phyloP scores from a whole-genome alignment of 1,140 invertebrate genomes.

The Acromyrmex echinatior region DNA sequence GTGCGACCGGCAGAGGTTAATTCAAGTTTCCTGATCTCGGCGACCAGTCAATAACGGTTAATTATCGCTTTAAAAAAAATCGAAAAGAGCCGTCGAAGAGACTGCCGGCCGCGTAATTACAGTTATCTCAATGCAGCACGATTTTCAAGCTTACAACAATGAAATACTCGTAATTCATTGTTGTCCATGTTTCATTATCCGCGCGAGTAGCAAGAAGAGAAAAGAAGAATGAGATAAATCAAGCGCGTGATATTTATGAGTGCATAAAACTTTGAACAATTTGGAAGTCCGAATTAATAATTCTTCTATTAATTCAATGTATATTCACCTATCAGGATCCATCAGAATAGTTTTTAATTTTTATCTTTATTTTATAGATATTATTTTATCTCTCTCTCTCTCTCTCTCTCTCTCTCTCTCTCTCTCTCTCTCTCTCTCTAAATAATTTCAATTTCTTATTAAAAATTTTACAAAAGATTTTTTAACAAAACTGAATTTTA shows the following conservation, averaged over 20 bases:
- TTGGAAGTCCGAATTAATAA: neutral
- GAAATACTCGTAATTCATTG: constrained; percentile 47
- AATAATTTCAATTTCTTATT: neutral
- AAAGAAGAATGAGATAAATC: constrained; percentile 32
- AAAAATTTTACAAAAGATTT: neutral
- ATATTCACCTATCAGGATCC: neutral
- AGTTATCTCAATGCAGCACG: constrained; percentile 41
- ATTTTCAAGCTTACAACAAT: constrained; percentile 46
- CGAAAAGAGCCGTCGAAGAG: constrained; percentile 21
- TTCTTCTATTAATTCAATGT: neutral
- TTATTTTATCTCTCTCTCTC: neutral
- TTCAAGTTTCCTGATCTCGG: constrained; percentile 38
- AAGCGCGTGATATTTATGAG: constrained; percentile 42
- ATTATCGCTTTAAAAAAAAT: constrained; percentile 43
- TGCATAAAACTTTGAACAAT: neutral
- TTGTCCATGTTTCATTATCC: constrained; percentile 43
- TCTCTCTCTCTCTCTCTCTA: no score
- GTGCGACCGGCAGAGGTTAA: constrained; percentile 20
- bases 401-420: no score
- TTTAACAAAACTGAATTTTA: neutral
- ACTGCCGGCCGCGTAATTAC: constrained; percentile 45
- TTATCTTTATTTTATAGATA: neutral
- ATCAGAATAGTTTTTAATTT: neutral
- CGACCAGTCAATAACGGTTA: constrained; percentile 37
- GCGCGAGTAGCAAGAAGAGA: constrained; percentile 16